phyloP scores from a whole-genome alignment of 2,797 vertebrate genomes.

The Nannoperca australis region DNA sequence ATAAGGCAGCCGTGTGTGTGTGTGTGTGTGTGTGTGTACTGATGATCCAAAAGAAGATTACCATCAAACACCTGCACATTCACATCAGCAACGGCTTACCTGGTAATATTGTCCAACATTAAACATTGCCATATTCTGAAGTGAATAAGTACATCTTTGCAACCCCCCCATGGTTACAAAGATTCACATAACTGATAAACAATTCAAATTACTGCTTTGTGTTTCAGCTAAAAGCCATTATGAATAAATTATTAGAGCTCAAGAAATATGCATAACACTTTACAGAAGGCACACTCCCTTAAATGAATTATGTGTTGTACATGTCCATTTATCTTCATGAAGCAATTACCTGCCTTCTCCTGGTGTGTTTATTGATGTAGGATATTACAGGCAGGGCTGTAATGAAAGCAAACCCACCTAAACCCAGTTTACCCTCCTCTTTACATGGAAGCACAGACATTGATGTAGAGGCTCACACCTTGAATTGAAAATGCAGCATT shows the following conservation, averaged over 20 bases:
- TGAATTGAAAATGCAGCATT: not conserved
- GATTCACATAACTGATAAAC: not conserved
- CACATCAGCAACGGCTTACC: not conserved
- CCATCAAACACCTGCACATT: conserved; percentile 15
- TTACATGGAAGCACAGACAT: too few relatives aligned
- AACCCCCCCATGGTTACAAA: not conserved
- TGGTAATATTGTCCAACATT: not conserved
- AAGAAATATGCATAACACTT: not conserved
- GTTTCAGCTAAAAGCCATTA: not conserved
- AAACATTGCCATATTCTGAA: not conserved
- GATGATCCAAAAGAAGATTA: not conserved
- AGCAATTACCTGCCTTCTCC: not conserved
- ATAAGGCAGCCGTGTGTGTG: too few relatives aligned
- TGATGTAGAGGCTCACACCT: not conserved
- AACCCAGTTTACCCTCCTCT: not conserved
- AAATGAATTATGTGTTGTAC: not conserved
- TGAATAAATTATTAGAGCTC: conserved; percentile 1
- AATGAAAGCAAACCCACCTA: not conserved
- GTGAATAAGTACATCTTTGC: not conserved
- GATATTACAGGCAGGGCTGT: not conserved
- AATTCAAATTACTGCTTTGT: not conserved
- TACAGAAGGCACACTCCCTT: not conserved
- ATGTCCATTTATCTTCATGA: conserved; percentile 9
- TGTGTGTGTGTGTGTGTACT: not conserved
- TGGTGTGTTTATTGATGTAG: conserved; percentile 8